Conservation (phyloP, 64 coral and sea anemone genomes). For the Acropora tenuis region DNA sequence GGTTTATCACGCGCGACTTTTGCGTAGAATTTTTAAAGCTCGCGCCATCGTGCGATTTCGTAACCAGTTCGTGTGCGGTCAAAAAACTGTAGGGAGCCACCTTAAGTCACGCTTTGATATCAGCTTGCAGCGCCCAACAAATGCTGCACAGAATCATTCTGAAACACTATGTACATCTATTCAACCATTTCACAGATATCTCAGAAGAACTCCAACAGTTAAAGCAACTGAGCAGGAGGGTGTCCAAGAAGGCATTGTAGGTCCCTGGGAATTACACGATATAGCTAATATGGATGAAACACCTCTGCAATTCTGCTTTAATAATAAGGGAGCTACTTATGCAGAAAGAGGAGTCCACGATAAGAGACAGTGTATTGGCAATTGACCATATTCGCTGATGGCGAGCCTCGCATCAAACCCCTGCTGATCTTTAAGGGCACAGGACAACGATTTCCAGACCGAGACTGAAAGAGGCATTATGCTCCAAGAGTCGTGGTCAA, state of each 20-base stretch:
- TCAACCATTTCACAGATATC: conserved; percentile 40
- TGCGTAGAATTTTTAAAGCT: no score
- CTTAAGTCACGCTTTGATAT: conserved; percentile 23
- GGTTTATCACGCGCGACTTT: no score
- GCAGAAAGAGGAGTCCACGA: conserved; percentile 29
- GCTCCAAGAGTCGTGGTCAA: conserved; percentile 27
- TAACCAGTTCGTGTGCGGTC: no score
- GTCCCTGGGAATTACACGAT: conserved; percentile 32
- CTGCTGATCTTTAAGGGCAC: conserved; percentile 35
- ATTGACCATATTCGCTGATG: conserved; percentile 22
- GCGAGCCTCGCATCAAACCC: conserved; percentile 25
- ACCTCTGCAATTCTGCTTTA: conserved; percentile 34
- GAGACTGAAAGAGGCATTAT: conserved; percentile 27
- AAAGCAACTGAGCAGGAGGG: conserved; percentile 31
- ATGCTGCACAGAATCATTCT: conserved; percentile 16
- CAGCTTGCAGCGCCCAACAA: conserved; percentile 12
- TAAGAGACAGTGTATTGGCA: conserved; percentile 33
- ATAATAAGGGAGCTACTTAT: conserved; percentile 19
- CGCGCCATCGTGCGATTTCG: no score
- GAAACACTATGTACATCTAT: conserved; percentile 26
- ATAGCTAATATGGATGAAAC: conserved; percentile 29
- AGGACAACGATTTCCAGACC: conserved; percentile 31
- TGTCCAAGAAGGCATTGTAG: conserved; percentile 36
- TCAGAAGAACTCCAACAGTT: conserved; percentile 25
- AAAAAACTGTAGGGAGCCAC: no score